Percentiles rank a stretch among this genome's conserved stretches.
Conservation (phyloP, 2,888 invertebrate species). For the Acrobeloides nanus region DNA sequence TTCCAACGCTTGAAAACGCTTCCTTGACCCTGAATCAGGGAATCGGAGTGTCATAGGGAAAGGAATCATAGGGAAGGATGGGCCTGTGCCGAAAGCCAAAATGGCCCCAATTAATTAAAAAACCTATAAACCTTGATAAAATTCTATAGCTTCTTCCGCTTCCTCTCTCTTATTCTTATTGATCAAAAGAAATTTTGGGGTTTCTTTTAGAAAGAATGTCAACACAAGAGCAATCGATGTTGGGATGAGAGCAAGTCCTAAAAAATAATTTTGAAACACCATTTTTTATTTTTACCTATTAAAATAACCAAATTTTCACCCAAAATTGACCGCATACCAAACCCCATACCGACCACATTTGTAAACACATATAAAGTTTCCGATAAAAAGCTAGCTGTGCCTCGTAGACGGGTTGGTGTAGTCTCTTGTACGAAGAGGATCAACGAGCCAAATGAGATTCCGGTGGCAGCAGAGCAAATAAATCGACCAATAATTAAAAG, state of each 20-base stretch:
- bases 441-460: constrained; percentile 34
- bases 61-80: too few relatives aligned
- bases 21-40: too few relatives aligned
- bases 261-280: background rate
- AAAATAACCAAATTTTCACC: constrained; percentile 15
- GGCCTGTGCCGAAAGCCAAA: too few relatives aligned
- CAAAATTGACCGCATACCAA: constrained; percentile 29
- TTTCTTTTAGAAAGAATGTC: background rate
- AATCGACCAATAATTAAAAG: constrained; percentile 30
- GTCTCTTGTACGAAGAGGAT: constrained; percentile 38
- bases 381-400: constrained; percentile 28
- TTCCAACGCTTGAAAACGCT: too few relatives aligned
- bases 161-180: constrained; percentile 9
- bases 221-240: too few relatives aligned
- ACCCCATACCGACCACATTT: constrained; percentile 34
- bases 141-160: too few relatives aligned
- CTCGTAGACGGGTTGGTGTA: constrained; percentile 31
- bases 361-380: constrained; percentile 29
- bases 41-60: too few relatives aligned
- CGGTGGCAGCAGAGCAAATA: constrained; percentile 26
- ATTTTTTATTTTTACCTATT: constrained; percentile 5
- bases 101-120: too few relatives aligned
- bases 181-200: too few relatives aligned
- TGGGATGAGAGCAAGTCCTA: background rate
- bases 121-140: too few relatives aligned